Conservation (phyloP, 2,113 vertebrate species). For the Heteronetta atricapilla region DNA sequence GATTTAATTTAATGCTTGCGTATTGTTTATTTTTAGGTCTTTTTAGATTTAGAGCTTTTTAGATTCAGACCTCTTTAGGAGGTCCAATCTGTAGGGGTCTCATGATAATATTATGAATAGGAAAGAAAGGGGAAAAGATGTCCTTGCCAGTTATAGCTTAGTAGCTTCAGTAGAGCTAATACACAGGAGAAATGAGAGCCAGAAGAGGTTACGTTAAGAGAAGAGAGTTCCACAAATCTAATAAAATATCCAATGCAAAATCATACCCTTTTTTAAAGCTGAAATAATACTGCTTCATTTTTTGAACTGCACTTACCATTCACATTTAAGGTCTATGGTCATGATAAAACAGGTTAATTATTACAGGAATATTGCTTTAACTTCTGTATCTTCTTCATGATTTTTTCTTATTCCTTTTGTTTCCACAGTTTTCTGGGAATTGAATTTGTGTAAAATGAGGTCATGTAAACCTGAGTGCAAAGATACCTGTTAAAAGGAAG, state of each 20-base stretch:
- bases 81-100: not conserved
- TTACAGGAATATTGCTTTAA: not conserved
- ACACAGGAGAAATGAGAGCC: constrained; percentile 17
- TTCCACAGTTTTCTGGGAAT: not conserved
- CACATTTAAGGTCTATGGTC: not conserved
- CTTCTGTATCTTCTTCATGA: not conserved
- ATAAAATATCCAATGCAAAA: constrained; percentile 18
- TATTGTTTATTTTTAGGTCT: constrained; percentile 17
- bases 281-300: not conserved
- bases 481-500: not conserved
- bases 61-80: not conserved
- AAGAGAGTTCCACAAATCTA: constrained; percentile 9
- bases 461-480: not conserved
- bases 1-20: constrained; percentile 49
- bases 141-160: not conserved
- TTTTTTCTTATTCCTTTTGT: not conserved
- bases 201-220: constrained; percentile 8
- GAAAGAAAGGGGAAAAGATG: not conserved
- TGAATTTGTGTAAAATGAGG: not conserved
- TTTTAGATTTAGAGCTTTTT: not conserved
- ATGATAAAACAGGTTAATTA: not conserved
- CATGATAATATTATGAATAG: not conserved
- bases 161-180: constrained; percentile 30
- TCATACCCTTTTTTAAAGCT: constrained; percentile 9
- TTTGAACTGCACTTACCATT: not conserved